These are phyloP conservation scores for Sylvilagus bachmani DNA, from an alignment of 2,113 vertebrate genomes.

Conservation along the genomic window DNA sequence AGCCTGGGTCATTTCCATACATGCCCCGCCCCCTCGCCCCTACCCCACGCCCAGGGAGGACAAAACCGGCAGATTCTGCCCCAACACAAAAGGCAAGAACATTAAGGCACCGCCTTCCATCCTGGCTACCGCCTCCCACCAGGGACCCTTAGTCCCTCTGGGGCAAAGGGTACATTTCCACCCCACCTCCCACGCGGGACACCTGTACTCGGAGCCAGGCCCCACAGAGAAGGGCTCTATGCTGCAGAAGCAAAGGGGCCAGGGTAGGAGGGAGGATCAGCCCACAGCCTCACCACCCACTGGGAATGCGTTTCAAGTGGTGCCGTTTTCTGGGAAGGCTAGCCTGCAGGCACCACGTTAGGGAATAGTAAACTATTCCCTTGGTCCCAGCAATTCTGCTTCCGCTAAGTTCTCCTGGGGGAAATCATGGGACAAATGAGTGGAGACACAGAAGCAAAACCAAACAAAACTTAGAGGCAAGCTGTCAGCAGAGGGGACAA, in stretches of 20 bases:
- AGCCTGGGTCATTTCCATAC: not conserved
- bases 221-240: not conserved
- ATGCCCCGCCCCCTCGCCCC: too few species aligned
- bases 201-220: not conserved
- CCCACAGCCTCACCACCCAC: not conserved
- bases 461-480: not conserved
- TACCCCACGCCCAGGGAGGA: not conserved
- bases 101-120: not conserved
- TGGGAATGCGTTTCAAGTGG: not conserved
- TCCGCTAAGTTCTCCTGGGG: not conserved
- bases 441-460: not conserved
- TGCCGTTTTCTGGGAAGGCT: too few species aligned
- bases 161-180: not conserved
- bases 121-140: not conserved
- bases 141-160: not conserved
- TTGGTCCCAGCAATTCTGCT: not conserved
- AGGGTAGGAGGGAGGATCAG: not conserved
- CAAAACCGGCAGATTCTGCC: not conserved
- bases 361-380: not conserved
- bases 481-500: not conserved
- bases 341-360: not conserved
- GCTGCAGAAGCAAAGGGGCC: not conserved
- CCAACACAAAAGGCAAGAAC: not conserved
- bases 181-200: not conserved
- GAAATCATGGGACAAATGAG: not conserved